A percentile compares a stretch with the other conserved stretches of the same genome.
These are phyloP conservation scores for Copsychus sechellarum DNA, from an alignment of 2,113 vertebrate genomes.

Conservation along the genomic window DNA sequence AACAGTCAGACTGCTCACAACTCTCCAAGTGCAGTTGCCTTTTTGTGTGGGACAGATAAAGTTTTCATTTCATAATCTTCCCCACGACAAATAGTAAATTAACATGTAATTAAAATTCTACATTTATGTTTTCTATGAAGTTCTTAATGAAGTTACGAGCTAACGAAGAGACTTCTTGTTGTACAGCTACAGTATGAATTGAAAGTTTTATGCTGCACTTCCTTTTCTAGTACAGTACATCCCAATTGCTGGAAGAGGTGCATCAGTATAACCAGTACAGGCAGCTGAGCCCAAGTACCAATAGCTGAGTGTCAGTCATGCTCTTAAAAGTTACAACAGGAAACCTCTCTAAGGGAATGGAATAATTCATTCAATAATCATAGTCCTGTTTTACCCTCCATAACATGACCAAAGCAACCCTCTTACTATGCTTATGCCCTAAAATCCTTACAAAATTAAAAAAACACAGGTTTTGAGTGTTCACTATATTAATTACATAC, in stretches of 20 bases:
- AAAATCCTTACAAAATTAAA: neutral
- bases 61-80: neutral
- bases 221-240: neutral
- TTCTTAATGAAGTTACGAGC: neutral
- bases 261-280: neutral
- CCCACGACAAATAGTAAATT: neutral
- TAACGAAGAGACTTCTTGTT: neutral
- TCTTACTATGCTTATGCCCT: neutral
- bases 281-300: neutral
- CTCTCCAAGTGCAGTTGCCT: neutral
- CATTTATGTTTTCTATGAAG: neutral
- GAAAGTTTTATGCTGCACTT: neutral
- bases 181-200: neutral
- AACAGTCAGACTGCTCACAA: neutral
- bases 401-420: neutral
- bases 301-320: neutral
- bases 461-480: neutral
- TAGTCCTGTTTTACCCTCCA: accelerated
- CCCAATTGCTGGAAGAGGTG: neutral
- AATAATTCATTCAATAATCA: neutral
- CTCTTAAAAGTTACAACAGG: neutral
- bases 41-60: neutral
- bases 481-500: neutral
- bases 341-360: neutral
- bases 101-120: neutral